phyloP scores from a whole-genome alignment of 2,113 vertebrate genomes.

The Hippocampus abdominalis region DNA sequence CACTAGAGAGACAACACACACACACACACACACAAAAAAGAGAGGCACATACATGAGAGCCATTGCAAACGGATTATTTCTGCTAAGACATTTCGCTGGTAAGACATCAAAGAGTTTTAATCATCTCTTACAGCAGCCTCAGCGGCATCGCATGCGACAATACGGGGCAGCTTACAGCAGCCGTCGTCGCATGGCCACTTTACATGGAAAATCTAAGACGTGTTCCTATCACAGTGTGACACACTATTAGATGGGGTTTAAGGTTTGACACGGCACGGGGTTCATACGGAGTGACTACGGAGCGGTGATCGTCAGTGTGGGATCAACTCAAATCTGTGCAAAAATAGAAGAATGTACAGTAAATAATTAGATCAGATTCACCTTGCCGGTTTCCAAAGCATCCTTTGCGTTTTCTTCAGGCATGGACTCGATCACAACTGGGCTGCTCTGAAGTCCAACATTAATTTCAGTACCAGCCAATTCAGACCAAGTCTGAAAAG shows the following conservation, averaged over 20 bases:
- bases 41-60: conserved; percentile 19
- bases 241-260: conserved; percentile 20
- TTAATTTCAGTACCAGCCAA: no score
- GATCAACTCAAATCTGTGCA: conserved; percentile 5
- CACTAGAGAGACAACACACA: conserved; percentile 67
- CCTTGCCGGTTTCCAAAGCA: no score
- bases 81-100: conserved; percentile 28
- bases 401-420: no score
- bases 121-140: conserved; percentile 36
- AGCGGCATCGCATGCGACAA: conserved; percentile 17
- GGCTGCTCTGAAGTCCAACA: no score
- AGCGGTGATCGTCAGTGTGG: conserved; percentile 12
- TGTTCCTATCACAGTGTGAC: conserved; percentile 39
- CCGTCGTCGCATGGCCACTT: not conserved
- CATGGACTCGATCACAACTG: no score
- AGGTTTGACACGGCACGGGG: conserved; percentile 32
- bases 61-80: conserved; percentile 59
- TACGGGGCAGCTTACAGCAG: conserved; percentile 8
- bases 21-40: not conserved
- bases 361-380: not conserved
- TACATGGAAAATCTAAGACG: conserved; percentile 26
- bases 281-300: conserved; percentile 5
- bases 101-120: conserved; percentile 63
- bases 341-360: not conserved
- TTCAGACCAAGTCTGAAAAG: no score